Evolutionary conservation across 1,140 invertebrate genomes (phyloP).

Genomic region (Nilaparvata lugens): DNA sequence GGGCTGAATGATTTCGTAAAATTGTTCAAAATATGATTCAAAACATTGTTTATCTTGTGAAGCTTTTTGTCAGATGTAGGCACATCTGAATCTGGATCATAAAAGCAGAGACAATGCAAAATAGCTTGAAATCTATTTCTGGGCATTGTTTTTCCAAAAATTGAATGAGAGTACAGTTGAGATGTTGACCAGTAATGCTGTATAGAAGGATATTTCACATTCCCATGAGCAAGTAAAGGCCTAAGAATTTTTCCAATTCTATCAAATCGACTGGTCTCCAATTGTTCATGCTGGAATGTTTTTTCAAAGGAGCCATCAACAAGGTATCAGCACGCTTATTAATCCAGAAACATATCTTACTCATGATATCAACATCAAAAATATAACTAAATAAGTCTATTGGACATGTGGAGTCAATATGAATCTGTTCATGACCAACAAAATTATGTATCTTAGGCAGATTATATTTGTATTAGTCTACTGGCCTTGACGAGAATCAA

Average conservation of each 20-base stretch:
- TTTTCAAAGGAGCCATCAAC: neutral
- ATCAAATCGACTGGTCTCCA: neutral
- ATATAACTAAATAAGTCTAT: neutral
- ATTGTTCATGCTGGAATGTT: neutral
- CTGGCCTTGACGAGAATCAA: neutral
- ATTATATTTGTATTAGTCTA: conserved; percentile 2
- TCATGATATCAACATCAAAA: neutral
- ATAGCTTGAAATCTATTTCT: neutral
- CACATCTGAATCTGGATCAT: neutral
- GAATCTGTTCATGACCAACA: conserved; percentile 4
- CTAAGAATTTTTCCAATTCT: conserved; percentile 9
- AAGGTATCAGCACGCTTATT: neutral
- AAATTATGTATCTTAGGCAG: conserved; percentile 1
- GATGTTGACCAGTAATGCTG: no score
- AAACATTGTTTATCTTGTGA: conserved; percentile 1
- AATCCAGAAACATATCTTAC: neutral
- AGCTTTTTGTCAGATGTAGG: neutral
- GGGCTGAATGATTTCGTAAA: conserved; percentile 15
- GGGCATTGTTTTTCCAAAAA: conserved; percentile 6
- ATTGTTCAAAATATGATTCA: conserved; percentile 6
- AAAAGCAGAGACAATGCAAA: conserved; percentile 3
- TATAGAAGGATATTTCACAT: neutral
- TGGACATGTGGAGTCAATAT: conserved; percentile 1
- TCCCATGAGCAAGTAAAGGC: conserved; percentile 4
- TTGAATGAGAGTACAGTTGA: conserved; percentile 1